phyloP scores from a whole-genome alignment of 2,888 invertebrate genomes.

The Allacma fusca region DNA sequence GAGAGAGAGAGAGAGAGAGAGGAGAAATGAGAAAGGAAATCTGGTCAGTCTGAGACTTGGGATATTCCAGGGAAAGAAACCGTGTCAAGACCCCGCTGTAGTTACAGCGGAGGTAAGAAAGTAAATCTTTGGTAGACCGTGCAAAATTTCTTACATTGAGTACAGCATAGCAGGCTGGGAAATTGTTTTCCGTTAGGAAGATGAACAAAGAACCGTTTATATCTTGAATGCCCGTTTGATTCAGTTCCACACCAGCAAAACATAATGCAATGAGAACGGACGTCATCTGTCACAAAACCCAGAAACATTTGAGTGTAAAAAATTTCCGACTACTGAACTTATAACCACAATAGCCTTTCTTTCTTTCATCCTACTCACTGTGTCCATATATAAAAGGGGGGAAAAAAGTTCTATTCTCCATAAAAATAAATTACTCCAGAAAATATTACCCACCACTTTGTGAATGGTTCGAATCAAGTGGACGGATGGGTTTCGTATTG shows the following conservation, averaged over 20 bases:
- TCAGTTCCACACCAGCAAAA: constrained; percentile 80
- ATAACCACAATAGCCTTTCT: neutral
- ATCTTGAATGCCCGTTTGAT: constrained; percentile 90
- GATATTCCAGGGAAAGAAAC: neutral
- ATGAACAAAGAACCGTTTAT: constrained; percentile 91
- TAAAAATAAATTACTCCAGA: neutral
- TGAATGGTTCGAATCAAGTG: constrained; percentile 38
- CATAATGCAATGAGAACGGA: constrained; percentile 84
- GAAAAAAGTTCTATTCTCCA: neutral
- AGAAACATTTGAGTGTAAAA: constrained; percentile 16
- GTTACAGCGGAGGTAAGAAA: neutral
- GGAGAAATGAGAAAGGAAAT: neutral
- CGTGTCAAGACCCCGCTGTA: neutral
- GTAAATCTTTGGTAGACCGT: neutral
- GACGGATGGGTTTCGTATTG: constrained; percentile 37
- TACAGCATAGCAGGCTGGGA: constrained; percentile 92
- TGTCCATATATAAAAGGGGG: neutral
- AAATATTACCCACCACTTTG: constrained; percentile 35
- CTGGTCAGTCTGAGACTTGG: neutral
- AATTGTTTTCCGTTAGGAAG: constrained; percentile 90
- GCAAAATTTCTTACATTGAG: constrained; percentile 76
- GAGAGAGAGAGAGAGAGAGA: neutral
- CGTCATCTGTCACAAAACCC: constrained; percentile 75
- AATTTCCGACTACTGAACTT: neutral
- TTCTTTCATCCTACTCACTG: neutral